phyloP scores from a whole-genome alignment of 2,797 vertebrate genomes.

The Hemibagrus guttatus region DNA sequence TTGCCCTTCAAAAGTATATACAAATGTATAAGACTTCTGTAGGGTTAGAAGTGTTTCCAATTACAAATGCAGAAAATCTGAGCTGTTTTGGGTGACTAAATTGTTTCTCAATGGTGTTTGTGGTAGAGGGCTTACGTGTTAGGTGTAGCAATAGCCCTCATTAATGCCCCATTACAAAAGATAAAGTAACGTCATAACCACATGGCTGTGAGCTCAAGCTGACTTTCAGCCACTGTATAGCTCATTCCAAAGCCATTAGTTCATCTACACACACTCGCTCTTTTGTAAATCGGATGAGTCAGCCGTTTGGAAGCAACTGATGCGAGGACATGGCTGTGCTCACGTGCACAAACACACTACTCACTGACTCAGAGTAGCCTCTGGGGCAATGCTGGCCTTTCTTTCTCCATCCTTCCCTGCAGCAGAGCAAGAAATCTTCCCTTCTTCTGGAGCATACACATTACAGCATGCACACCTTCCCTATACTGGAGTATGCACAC shows the following conservation, averaged over 20 bases:
- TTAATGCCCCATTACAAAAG: not conserved
- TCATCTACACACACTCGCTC: conserved; percentile 24
- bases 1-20: not conserved
- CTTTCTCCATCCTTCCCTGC: not conserved
- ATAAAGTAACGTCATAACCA: conserved; percentile 29
- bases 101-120: conserved; percentile 8
- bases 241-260: conserved; percentile 23
- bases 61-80: no score
- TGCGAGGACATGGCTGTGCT: conserved; percentile 4
- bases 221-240: not conserved
- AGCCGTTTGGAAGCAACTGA: conserved; percentile 1
- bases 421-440: not conserved
- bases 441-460: not conserved
- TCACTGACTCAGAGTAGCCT: conserved; percentile 10
- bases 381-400: conserved; percentile 9
- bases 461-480: not conserved
- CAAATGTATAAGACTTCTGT: not conserved
- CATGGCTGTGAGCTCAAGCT: conserved; percentile 6
- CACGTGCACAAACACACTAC: not conserved
- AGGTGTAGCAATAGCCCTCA: not conserved
- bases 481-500: not conserved
- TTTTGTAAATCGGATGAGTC: conserved; percentile 29
- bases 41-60: not conserved
- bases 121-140: not conserved
- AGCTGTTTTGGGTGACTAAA: not conserved